phyloP scores from a whole-genome alignment of 37 sponge, comb jelly and placozoan species.

The Spongilla lacustris region DNA sequence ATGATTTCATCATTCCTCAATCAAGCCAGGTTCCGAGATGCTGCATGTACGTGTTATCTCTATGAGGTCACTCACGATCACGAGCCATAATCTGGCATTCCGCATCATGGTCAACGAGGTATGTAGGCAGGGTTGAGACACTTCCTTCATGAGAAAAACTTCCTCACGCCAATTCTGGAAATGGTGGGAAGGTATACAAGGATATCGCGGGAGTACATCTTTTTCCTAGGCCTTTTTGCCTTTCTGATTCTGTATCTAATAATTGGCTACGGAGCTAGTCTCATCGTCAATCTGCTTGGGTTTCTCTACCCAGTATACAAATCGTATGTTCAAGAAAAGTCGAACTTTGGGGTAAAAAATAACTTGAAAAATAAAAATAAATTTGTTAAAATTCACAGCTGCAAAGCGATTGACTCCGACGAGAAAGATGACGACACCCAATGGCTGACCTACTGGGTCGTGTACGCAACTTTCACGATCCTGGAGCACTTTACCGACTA shows the following conservation, averaged over 20 bases:
- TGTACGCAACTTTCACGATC: slow-evolving; percentile 91
- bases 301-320: slow-evolving; percentile 97
- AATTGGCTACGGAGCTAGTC: slow-evolving; percentile 89
- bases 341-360: no score
- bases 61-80: no score
- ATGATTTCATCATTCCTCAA: no score
- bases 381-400: no score
- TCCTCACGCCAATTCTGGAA: slow-evolving; percentile 54
- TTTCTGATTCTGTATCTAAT: slow-evolving; percentile 76
- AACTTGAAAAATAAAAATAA: no score
- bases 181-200: slow-evolving; percentile 65
- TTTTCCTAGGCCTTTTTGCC: slow-evolving; percentile 46
- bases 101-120: slow-evolving; percentile 41
- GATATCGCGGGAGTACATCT: slow-evolving; percentile 55
- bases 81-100: neutral
- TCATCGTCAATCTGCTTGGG: slow-evolving; percentile 92
- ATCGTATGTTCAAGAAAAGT: slow-evolving; percentile 85
- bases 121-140: slow-evolving; percentile 38
- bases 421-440: slow-evolving; percentile 95
- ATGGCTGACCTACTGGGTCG: slow-evolving; percentile 99
- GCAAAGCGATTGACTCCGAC: slow-evolving; percentile 92
- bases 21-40: no score
- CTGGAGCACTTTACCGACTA: slow-evolving; percentile 95
- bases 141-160: slow-evolving; percentile 66
- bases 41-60: no score